These are phyloP conservation scores for Drosophila merina DNA, from an alignment of 2,888 invertebrate genomes.

Conservation along the genomic window DNA sequence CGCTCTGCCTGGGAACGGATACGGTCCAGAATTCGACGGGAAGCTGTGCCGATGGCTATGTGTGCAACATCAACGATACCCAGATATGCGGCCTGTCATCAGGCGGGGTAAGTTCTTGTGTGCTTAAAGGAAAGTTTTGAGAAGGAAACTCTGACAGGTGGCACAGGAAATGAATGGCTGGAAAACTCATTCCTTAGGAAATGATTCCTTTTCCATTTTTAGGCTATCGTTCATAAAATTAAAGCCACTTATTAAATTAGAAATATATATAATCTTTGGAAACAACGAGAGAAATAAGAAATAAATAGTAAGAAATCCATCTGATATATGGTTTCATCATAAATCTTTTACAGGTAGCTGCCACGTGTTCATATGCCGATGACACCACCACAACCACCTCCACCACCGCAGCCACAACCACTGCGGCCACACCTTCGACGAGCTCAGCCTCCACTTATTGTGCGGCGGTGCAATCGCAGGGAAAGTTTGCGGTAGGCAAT, in stretches of 20 bases:
- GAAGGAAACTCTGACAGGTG: background rate
- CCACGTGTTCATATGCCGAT: conserved; percentile 65
- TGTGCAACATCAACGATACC: conserved; percentile 64
- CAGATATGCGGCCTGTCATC: conserved; percentile 59
- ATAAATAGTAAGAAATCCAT: background rate
- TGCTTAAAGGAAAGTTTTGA: background rate
- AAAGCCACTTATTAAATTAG: background rate
- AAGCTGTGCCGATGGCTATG: conserved; percentile 61
- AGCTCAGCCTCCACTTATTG: conserved; percentile 57
- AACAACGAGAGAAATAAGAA: background rate
- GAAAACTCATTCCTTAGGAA: background rate
- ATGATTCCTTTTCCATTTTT: background rate
- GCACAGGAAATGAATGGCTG: conserved; percentile 11
- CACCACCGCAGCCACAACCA: conserved; percentile 34
- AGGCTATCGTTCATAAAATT: background rate
- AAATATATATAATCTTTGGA: background rate
- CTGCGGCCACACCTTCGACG: conserved; percentile 37
- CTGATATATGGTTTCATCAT: background rate
- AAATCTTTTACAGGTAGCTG: conserved; percentile 25
- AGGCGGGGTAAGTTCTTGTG: conserved; percentile 37
- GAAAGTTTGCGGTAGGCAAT: conserved; percentile 61
- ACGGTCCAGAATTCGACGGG: conserved; percentile 53
- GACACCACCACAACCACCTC: conserved; percentile 39
- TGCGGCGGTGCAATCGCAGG: conserved; percentile 40
- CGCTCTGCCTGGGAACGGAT: conserved; percentile 70